Percentiles rank a stretch among this genome's conserved stretches.
Conservation (phyloP, 1,140 invertebrate species). For the Solenopsis fugax region DNA sequence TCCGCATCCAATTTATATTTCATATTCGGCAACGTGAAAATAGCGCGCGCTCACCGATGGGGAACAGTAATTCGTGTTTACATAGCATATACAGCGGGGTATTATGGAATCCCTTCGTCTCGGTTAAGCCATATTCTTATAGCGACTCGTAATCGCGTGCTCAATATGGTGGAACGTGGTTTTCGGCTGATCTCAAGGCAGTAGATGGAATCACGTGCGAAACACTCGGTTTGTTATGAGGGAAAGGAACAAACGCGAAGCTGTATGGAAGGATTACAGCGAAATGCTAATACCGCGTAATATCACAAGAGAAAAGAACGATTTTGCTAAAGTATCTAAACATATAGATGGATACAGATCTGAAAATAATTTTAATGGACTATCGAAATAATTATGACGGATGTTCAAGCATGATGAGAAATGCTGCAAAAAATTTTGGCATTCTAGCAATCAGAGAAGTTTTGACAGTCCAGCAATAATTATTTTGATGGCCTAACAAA, state of each 20-base stretch:
- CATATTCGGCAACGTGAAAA: slow-evolving; percentile 56
- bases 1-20: slow-evolving; percentile 59
- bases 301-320: background rate
- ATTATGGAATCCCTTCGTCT: slow-evolving; percentile 69
- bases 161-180: slow-evolving; percentile 73
- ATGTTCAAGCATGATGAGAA: no score
- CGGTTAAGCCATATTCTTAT: slow-evolving; percentile 69
- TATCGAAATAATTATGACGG: no score
- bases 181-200: slow-evolving; percentile 73
- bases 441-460: no score
- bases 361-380: no score
- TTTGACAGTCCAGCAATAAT: no score
- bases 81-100: slow-evolving; percentile 50
- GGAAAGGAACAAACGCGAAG: slow-evolving; percentile 45
- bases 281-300: background rate
- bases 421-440: no score
- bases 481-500: no score
- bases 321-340: no score
- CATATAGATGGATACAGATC: no score
- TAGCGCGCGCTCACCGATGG: slow-evolving; percentile 40
- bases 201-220: slow-evolving; percentile 70
- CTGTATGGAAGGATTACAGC: slow-evolving; percentile 1
- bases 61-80: slow-evolving; percentile 66
- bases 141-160: slow-evolving; percentile 69
- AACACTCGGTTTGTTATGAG: slow-evolving; percentile 67